Evolutionary conservation across 2,113 vertebrate genomes (phyloP).

Genomic region (Oxyura jamaicensis): DNA sequence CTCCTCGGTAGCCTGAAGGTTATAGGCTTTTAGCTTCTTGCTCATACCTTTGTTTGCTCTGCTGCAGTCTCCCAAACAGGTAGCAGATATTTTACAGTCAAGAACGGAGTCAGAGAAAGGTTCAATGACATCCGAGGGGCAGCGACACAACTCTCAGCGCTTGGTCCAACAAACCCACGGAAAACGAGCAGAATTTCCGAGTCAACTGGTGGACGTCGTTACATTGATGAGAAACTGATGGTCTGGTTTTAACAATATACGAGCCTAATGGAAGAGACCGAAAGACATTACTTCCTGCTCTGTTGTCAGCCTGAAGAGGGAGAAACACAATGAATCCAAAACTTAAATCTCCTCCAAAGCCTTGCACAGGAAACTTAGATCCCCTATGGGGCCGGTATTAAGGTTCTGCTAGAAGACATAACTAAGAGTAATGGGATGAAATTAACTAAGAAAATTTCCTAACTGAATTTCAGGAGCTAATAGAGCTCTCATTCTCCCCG

Average conservation of each 20-base stretch:
- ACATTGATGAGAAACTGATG: conserved; percentile 45
- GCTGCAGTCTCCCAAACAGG: neutral
- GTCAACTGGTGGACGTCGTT: neutral
- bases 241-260: conserved; percentile 3
- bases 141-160: neutral
- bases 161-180: neutral
- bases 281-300: conserved; percentile 66
- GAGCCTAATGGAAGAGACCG: conserved; percentile 48
- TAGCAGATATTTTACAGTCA: neutral
- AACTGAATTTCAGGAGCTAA: conserved; percentile 70
- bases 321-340: conserved; percentile 62
- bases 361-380: conserved; percentile 65
- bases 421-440: conserved; percentile 73
- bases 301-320: conserved; percentile 44
- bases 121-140: neutral
- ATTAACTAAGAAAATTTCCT: conserved; percentile 72
- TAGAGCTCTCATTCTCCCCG: conserved; percentile 58
- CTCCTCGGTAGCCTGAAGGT: neutral
- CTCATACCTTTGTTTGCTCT: neutral
- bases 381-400: conserved; percentile 55
- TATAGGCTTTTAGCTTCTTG: neutral
- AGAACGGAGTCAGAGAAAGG: neutral
- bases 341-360: conserved; percentile 59
- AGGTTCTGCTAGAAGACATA: conserved; percentile 64
- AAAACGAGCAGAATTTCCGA: neutral